Base-by-base conservation (phyloP, 2,888 invertebrate genomes). In the Drosophila neoperkinsi region DNA sequence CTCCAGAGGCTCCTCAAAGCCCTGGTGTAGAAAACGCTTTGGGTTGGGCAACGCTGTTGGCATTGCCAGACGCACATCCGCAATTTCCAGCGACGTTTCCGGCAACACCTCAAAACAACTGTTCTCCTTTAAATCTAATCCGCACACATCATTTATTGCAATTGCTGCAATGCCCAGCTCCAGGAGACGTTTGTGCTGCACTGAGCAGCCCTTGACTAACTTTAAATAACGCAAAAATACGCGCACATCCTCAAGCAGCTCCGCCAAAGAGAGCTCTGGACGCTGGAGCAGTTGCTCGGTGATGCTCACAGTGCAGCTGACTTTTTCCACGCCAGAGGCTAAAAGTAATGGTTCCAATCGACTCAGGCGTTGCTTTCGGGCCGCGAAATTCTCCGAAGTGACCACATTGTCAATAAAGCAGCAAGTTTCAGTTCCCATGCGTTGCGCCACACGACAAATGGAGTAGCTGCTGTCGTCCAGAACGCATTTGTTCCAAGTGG, bases 331-430 rank as follows among this genome's bases (percentile, higher is more conserved):
- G 0, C 21, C 4, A 0, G n/a, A 3, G 0, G 30, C 21, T 7
- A 59, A 0, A 0, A 13, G 34, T 5, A 88, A 21, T 1, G 67
- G 50, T 18, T 74, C 78, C 4, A 88, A 10, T 9, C 33, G 31
- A 11, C n/a, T 30, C 4, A 89, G 18, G 0, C 59, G 57, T 41
- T 88, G 65, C 34, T 70, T 71, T 30, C 18, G 31, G 1, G 33
- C 50, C 1, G 34, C 7, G 4, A 85, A 77, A 3, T 38, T 25
- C 0, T 6, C 53, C 9, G 77, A 78, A 1, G 91, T 73, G 36
- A 92, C 91, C 16, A 74, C 51, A 25, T 67, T 58, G 63, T 91
- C 91, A 50, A 92, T 30, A 49, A 85, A 91, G 73, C 91, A 85
- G 74, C 84, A 87, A n/a, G 78, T 68, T 30, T 72, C 71, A 6